These are phyloP conservation scores for Thera britannica DNA, from an alignment of 2,888 invertebrate species.

Conservation along the genomic window DNA sequence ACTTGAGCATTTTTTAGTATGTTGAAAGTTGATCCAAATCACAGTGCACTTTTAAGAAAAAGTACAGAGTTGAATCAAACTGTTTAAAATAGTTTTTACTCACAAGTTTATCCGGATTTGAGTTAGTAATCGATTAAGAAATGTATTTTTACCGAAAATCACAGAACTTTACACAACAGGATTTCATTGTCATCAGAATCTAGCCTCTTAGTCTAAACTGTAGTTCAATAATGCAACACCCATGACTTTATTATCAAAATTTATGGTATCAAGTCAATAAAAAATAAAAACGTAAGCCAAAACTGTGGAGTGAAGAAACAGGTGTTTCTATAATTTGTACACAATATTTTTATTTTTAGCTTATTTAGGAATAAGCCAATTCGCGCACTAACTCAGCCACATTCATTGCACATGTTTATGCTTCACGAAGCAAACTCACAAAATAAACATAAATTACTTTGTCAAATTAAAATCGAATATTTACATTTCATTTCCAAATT, in stretches of 20 bases:
- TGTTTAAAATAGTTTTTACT: background rate
- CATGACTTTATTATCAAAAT: background rate
- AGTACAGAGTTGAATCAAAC: slow-evolving; percentile 39
- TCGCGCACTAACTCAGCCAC: slow-evolving; percentile 14
- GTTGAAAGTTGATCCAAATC: slow-evolving; percentile 32
- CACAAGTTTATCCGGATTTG: background rate
- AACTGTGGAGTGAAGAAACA: too few species aligned
- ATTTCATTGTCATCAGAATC: slow-evolving; percentile 11
- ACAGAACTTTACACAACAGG: background rate
- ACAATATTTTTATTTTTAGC: background rate
- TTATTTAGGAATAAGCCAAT: slow-evolving; percentile 5
- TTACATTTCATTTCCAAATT: slow-evolving; percentile 61
- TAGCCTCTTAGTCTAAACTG: background rate
- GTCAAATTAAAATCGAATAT: slow-evolving; percentile 63
- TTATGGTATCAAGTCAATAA: background rate
- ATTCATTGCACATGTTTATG: slow-evolving; percentile 32
- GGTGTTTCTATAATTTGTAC: slow-evolving; percentile 15
- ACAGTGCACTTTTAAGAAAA: slow-evolving; percentile 39
- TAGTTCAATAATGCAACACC: background rate
- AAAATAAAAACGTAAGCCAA: too few species aligned
- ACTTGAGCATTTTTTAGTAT: background rate
- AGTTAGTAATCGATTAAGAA: background rate
- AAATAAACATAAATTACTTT: slow-evolving; percentile 74
- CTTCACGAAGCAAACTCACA: slow-evolving; percentile 49
- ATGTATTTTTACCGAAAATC: background rate